Percentiles rank a stretch among this genome's conserved stretches.
Evolutionary conservation across 2,888 invertebrate species (phyloP).

Genomic region (Phytoseiulus persimilis): DNA sequence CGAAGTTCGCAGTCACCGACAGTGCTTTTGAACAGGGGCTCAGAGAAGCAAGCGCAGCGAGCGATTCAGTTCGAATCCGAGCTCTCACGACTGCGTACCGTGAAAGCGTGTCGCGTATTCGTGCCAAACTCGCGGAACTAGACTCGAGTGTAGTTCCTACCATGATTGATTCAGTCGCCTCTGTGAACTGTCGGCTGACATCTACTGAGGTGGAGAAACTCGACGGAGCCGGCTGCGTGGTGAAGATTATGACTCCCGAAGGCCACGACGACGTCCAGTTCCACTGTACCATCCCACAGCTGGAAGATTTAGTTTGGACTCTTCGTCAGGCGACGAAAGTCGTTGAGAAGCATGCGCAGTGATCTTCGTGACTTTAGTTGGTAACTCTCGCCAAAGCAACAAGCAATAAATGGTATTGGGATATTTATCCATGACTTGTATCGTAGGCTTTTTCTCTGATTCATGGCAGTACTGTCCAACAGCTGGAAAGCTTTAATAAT

Average conservation of each 20-base stretch:
- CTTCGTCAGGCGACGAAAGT: constrained; percentile 24
- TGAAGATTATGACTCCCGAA: neutral
- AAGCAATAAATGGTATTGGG: too few relatives aligned
- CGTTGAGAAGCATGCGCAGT: constrained; percentile 18
- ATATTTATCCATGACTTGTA: too few relatives aligned
- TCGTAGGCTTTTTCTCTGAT: too few relatives aligned
- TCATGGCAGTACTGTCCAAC: too few relatives aligned
- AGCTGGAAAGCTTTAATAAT: too few relatives aligned
- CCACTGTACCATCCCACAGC: constrained; percentile 9
- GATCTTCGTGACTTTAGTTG: neutral
- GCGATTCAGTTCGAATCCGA: constrained; percentile 10
- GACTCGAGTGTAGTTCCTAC: neutral
- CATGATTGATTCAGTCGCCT: neutral
- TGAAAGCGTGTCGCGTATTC: neutral
- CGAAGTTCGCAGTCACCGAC: neutral
- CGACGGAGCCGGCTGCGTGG: constrained; percentile 6
- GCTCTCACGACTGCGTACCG: neutral
- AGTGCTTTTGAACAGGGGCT: neutral
- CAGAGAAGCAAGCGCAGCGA: neutral
- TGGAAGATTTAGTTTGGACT: constrained; percentile 26
- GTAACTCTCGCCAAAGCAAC: neutral
- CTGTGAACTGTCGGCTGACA: neutral
- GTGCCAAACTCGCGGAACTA: neutral
- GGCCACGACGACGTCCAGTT: constrained; percentile 21
- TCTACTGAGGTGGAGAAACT: constrained; percentile 20